A percentile compares a stretch with the other conserved stretches of the same genome.
Evolutionary conservation across 2,888 invertebrate genomes (phyloP).

Genomic region (Stramonita haemastoma): DNA sequence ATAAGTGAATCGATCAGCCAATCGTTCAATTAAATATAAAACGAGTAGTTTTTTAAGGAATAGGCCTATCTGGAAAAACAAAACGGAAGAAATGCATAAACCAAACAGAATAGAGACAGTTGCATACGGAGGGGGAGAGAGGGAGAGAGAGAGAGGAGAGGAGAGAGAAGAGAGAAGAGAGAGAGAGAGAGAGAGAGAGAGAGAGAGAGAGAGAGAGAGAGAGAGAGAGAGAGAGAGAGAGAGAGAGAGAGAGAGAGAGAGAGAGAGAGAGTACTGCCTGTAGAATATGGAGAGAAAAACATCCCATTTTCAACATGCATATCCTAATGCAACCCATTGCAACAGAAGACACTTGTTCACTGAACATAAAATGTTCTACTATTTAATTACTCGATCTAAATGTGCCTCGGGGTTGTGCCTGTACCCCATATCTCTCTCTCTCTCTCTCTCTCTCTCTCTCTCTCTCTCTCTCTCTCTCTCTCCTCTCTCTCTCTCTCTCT

Average conservation of each 20-base stretch:
- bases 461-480: background rate
- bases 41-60: too few relatives aligned
- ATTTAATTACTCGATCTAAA: background rate
- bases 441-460: background rate
- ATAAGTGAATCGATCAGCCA: too few relatives aligned
- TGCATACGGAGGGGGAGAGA: too few relatives aligned
- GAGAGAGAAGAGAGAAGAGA: too few relatives aligned
- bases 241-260: slow-evolving; percentile 38
- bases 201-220: background rate
- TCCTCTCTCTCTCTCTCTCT: background rate
- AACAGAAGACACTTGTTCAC: background rate
- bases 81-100: too few relatives aligned
- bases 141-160: too few relatives aligned
- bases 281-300: background rate
- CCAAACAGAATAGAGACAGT: too few relatives aligned
- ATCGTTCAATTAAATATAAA: too few relatives aligned
- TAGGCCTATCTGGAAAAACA: too few relatives aligned
- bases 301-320: too few relatives aligned
- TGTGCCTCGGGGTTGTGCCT: background rate
- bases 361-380: background rate
- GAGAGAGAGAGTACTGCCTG: slow-evolving; percentile 9
- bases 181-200: slow-evolving; percentile 18
- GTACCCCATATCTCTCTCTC: background rate
- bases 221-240: slow-evolving; percentile 4
- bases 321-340: too few relatives aligned